Conservation (phyloP, 35 echinoderm and acorn worm genomes). For the Stichopus chloronotus region DNA sequence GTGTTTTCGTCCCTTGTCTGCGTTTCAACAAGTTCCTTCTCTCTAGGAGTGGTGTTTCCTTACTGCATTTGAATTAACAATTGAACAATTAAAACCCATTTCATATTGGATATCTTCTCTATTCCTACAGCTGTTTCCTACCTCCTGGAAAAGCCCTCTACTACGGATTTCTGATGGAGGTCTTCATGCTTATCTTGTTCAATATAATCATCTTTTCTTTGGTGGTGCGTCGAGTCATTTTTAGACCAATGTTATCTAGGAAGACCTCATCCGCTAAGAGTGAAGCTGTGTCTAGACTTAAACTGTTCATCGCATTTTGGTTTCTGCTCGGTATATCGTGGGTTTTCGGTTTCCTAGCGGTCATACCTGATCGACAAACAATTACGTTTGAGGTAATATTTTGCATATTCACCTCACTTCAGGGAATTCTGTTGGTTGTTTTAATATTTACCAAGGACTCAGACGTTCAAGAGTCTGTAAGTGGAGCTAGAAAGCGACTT, state of each 20-base stretch:
- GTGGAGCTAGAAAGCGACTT: not conserved
- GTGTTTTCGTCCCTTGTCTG: no score
- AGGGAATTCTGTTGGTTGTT: slow-evolving; percentile 7
- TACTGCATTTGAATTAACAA: no score
- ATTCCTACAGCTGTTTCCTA: slow-evolving; percentile 19
- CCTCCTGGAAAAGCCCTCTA: slow-evolving; percentile 4
- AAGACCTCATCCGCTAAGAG: not conserved
- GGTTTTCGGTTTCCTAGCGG: slow-evolving; percentile 23
- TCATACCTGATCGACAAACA: not conserved
- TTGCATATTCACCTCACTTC: slow-evolving; percentile 17
- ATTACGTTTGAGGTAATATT: slow-evolving; percentile 8
- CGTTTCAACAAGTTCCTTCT: no score
- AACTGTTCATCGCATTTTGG: not conserved
- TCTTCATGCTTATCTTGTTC: not conserved
- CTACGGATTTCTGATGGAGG: slow-evolving; percentile 24
- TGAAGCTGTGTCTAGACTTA: not conserved
- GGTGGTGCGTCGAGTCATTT: not conserved
- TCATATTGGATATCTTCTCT: not conserved
- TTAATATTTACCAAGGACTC: not conserved
- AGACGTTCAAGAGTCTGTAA: not conserved
- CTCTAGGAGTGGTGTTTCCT: no score
- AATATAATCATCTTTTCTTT: not conserved
- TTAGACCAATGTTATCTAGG: not conserved
- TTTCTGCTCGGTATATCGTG: slow-evolving; percentile 31
- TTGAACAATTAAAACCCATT: no score